phyloP scores from a whole-genome alignment of 2,113 vertebrate genomes.

The Speoplatyrhinus poulsoni region DNA sequence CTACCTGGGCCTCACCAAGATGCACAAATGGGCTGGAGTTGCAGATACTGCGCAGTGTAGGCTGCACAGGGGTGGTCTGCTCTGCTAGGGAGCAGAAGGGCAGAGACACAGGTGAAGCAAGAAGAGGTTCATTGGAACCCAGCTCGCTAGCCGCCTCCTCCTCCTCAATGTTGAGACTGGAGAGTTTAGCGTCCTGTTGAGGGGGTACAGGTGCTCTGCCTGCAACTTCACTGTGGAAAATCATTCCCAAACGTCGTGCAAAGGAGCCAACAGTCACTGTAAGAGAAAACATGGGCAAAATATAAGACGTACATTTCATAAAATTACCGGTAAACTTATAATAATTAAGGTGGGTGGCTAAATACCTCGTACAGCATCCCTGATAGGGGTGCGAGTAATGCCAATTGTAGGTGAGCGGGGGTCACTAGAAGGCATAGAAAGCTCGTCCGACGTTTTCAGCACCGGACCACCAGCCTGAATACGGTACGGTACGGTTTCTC shows the following conservation, averaged over 20 bases:
- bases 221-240: conserved; percentile 70
- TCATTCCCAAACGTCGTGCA: conserved; percentile 79
- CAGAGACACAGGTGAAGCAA: conserved; percentile 19
- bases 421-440: conserved; percentile 63
- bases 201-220: conserved; percentile 15
- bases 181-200: conserved; percentile 21
- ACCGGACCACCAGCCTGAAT: conserved; percentile 45
- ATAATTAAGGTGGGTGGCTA: neutral
- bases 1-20: conserved; percentile 50
- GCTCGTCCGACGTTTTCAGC: conserved; percentile 21
- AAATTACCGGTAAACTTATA: neutral
- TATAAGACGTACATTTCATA: neutral
- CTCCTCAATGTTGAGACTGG: conserved; percentile 20
- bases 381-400: conserved; percentile 85
- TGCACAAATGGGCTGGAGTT: conserved; percentile 57
- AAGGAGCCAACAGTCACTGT: conserved; percentile 79
- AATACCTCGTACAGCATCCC: conserved; percentile 75
- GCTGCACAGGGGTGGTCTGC: conserved; percentile 20
- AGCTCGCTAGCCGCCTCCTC: conserved; percentile 38
- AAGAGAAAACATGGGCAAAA: neutral
- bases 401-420: conserved; percentile 87
- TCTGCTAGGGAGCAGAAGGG: conserved; percentile 45
- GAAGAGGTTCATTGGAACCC: conserved; percentile 58
- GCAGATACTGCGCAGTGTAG: neutral
- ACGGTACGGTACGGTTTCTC: neutral